Evolutionary conservation across 2,797 vertebrate species (phyloP).

Genomic region (Cephalopachus bancanus): DNA sequence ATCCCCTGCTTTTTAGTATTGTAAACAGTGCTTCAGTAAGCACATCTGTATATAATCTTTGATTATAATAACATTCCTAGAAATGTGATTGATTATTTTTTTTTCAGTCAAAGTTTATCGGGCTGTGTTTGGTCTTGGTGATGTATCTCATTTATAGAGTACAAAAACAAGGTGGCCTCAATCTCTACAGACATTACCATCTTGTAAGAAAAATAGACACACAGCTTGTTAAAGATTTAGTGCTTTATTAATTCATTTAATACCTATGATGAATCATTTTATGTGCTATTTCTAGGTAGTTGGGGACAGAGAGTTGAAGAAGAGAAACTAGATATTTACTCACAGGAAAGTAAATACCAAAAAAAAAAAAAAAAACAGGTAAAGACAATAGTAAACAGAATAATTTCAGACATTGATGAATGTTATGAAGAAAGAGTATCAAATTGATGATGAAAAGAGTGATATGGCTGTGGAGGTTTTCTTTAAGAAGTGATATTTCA

Average conservation of each 20-base stretch:
- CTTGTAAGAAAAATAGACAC: not conserved
- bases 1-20: not conserved
- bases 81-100: slow-evolving; percentile 7
- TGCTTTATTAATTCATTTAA: not conserved
- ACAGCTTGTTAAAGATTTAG: not conserved
- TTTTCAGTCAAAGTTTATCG: not conserved
- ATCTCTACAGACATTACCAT: not conserved
- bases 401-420: not conserved
- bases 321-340: not conserved
- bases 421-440: not conserved
- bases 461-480: not conserved
- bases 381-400: not conserved
- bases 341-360: not conserved
- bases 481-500: not conserved
- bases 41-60: not conserved
- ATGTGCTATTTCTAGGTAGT: not conserved
- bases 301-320: not conserved
- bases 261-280: not conserved
- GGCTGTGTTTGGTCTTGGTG: too few relatives aligned
- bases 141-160: not conserved
- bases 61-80: not conserved
- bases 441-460: not conserved
- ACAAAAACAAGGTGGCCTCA: not conserved
- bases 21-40: not conserved
- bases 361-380: not conserved